phyloP scores from a whole-genome alignment of 2,113 vertebrate genomes.

The Chaenocephalus aceratus region DNA sequence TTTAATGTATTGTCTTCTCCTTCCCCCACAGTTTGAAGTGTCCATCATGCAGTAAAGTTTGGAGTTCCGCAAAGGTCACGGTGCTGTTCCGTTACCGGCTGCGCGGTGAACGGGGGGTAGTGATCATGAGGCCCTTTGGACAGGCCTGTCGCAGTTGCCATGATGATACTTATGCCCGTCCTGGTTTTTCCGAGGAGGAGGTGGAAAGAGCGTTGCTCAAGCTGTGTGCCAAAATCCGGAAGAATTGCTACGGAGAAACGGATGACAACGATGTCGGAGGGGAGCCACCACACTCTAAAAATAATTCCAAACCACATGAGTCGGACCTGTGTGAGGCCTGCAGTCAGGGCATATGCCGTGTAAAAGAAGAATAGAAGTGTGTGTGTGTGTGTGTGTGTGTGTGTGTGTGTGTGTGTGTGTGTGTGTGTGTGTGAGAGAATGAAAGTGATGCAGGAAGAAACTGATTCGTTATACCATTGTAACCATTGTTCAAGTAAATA shows the following conservation, averaged over 20 bases:
- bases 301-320: constrained; percentile 59
- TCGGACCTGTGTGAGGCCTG: constrained; percentile 57
- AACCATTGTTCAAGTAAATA: neutral
- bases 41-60: constrained; percentile 42
- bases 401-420: neutral
- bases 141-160: constrained; percentile 65
- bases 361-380: constrained; percentile 12
- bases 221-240: constrained; percentile 66
- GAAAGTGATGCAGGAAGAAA: too few relatives aligned
- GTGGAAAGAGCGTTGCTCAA: constrained; percentile 31
- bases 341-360: constrained; percentile 36
- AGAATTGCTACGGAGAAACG: constrained; percentile 64
- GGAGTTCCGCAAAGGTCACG: constrained; percentile 63
- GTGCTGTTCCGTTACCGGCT: constrained; percentile 76
- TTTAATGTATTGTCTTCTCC: neutral
- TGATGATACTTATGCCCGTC: neutral
- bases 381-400: constrained; percentile 6
- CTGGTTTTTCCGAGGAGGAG: constrained; percentile 49
- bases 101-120: constrained; percentile 39
- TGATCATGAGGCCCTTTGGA: constrained; percentile 73
- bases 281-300: neutral
- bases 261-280: neutral
- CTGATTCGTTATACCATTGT: too few relatives aligned
- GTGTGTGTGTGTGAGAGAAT: neutral
- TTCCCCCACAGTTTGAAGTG: constrained; percentile 64